Percentiles rank a stretch among this genome's conserved stretches.
phyloP scores from a whole-genome alignment of 2,888 invertebrate genomes.

The Alsophila aescularia region DNA sequence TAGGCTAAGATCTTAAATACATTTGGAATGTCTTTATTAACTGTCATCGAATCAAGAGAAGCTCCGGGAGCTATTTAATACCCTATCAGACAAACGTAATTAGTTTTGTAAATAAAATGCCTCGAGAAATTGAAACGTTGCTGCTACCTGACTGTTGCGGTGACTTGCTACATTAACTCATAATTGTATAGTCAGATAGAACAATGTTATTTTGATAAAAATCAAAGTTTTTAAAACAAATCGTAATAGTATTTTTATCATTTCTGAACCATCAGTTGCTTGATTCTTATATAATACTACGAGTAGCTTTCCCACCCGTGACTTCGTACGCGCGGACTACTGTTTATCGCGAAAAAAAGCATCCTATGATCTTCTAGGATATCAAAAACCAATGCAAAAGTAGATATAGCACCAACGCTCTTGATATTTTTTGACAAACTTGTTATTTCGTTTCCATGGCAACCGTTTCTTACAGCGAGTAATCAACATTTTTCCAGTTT shows the following conservation, averaged over 20 bases:
- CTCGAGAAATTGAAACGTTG: slow-evolving; percentile 82
- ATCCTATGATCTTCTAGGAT: too few relatives aligned
- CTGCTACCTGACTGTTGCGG: slow-evolving; percentile 74
- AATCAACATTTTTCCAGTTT: too few relatives aligned
- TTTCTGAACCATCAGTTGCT: too few relatives aligned
- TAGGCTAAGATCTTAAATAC: slow-evolving; percentile 70
- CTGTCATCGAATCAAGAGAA: slow-evolving; percentile 78
- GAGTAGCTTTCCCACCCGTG: too few relatives aligned
- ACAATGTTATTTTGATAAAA: slow-evolving; percentile 39
- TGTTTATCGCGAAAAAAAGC: too few relatives aligned
- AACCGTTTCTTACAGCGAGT: too few relatives aligned
- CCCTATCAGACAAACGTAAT: slow-evolving; percentile 82
- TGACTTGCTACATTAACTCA: slow-evolving; percentile 77
- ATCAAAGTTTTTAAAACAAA: not conserved
- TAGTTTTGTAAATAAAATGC: slow-evolving; percentile 85
- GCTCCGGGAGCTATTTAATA: slow-evolving; percentile 77
- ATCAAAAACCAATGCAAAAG: too few relatives aligned
- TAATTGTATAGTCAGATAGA: slow-evolving; percentile 57
- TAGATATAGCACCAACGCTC: too few relatives aligned
- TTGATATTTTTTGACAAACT: too few relatives aligned
- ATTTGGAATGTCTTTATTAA: slow-evolving; percentile 82
- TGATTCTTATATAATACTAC: too few relatives aligned
- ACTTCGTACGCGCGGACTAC: too few relatives aligned
- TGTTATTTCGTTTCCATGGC: too few relatives aligned
- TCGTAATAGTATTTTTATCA: slow-evolving; percentile 23